Conservation (phyloP, 2,797 vertebrate genomes). For the Bovichtus diacanthus region DNA sequence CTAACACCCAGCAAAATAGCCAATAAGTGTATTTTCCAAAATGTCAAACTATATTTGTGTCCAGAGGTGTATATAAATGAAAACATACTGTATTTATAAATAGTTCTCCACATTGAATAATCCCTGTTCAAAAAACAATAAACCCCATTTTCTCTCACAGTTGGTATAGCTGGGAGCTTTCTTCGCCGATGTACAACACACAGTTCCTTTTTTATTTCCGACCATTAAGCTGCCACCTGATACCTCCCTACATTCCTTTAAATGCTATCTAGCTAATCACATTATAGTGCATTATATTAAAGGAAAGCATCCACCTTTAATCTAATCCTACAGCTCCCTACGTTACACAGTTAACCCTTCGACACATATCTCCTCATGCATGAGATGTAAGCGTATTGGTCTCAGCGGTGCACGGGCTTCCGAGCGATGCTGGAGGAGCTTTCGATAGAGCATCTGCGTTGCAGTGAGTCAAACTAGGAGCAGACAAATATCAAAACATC, state of each 20-base stretch:
- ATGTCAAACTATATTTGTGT: no score
- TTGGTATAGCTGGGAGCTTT: not conserved
- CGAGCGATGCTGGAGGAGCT: not conserved
- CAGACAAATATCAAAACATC: slow-evolving; percentile 14
- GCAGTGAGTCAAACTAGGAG: slow-evolving; percentile 22
- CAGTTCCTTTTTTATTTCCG: not conserved
- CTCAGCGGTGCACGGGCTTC: slow-evolving; percentile 8
- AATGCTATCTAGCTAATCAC: slow-evolving; percentile 47
- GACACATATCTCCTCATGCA: slow-evolving; percentile 41
- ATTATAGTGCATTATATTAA: slow-evolving; percentile 35
- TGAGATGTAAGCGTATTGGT: slow-evolving; percentile 21
- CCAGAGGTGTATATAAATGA: not conserved
- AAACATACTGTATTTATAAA: not conserved
- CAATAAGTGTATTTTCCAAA: no score
- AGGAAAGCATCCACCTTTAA: slow-evolving; percentile 41
- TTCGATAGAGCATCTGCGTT: slow-evolving; percentile 17
- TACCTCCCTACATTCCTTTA: slow-evolving; percentile 29
- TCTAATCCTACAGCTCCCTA: slow-evolving; percentile 42
- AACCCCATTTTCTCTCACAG: not conserved
- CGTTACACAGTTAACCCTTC: slow-evolving; percentile 61
- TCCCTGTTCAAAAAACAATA: not conserved
- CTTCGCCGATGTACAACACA: slow-evolving; percentile 22
- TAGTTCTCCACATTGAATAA: not conserved
- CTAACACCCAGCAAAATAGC: not conserved
- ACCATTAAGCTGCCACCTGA: not conserved